Evolutionary conservation across 2,888 invertebrate species (phyloP).

Genomic region (Xanthia togata): DNA sequence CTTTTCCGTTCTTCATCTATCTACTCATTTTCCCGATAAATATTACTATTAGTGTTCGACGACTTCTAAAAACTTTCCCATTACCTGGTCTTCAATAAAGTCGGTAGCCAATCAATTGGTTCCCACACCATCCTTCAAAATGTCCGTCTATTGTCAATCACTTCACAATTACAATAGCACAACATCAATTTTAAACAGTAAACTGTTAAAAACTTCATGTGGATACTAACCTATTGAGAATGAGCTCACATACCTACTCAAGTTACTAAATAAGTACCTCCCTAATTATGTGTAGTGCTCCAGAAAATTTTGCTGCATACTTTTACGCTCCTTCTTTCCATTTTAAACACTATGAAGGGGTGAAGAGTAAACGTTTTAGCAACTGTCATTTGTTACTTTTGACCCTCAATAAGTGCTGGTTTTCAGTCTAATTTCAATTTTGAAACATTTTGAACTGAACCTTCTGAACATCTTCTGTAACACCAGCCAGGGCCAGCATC

Average conservation of each 20-base stretch:
- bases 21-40: not conserved
- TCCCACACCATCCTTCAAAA: conserved; percentile 23
- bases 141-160: conserved; percentile 31
- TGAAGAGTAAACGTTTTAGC: not conserved
- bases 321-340: not conserved
- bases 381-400: not conserved
- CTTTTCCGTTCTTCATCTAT: not conserved
- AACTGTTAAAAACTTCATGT: not conserved
- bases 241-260: not conserved
- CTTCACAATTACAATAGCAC: conserved; percentile 12
- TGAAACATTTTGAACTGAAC: not conserved
- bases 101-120: not conserved
- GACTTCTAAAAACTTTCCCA: not conserved
- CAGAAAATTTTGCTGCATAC: not conserved
- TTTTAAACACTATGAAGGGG: not conserved
- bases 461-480: too few species aligned
- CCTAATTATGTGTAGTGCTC: not conserved
- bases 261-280: not conserved
- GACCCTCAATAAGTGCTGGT: not conserved
- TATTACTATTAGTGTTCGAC: too few species aligned
- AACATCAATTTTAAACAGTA: conserved; percentile 27
- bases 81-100: not conserved
- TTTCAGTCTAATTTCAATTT: not conserved
- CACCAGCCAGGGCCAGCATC: too few species aligned
- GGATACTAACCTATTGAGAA: not conserved